phyloP scores from a whole-genome alignment of 1,140 invertebrate genomes.

The Drosophila micromelanica region DNA sequence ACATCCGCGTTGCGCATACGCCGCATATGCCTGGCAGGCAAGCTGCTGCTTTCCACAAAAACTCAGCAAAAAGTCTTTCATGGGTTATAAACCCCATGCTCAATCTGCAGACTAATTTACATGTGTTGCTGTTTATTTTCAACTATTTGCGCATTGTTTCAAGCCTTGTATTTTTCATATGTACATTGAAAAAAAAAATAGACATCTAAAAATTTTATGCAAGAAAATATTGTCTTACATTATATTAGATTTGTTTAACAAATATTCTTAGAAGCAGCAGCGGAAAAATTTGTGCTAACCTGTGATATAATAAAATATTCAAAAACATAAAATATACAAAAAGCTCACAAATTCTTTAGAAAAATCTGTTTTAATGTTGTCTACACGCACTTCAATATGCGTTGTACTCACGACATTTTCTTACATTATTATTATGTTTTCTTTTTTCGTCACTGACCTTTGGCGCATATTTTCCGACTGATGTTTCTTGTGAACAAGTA shows the following conservation, averaged over 20 bases:
- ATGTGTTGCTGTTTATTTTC: constrained; percentile 34
- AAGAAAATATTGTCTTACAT: too few species aligned
- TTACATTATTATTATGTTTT: constrained; percentile 29
- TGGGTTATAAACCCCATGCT: constrained; percentile 15
- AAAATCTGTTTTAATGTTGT: background rate
- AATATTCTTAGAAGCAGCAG: too few species aligned
- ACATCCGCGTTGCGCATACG: constrained; percentile 74
- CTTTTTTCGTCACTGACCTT: constrained; percentile 60
- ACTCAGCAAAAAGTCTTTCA: constrained; percentile 39
- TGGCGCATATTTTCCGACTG: constrained; percentile 39
- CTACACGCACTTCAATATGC: background rate
- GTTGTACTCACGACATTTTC: background rate
- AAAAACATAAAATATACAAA: too few species aligned
- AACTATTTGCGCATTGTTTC: constrained; percentile 46
- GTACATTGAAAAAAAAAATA: too few species aligned
- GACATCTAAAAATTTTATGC: too few species aligned
- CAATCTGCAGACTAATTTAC: constrained; percentile 52
- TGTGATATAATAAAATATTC: too few species aligned
- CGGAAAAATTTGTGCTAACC: too few species aligned
- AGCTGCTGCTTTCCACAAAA: constrained; percentile 24
- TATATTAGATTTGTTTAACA: too few species aligned
- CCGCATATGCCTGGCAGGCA: constrained; percentile 43
- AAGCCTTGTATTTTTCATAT: background rate
- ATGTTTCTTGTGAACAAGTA: constrained; percentile 26
- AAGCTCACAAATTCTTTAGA: too few species aligned